Base-by-base conservation (phyloP, 2,888 invertebrate genomes). In the Troides aeacus region DNA sequence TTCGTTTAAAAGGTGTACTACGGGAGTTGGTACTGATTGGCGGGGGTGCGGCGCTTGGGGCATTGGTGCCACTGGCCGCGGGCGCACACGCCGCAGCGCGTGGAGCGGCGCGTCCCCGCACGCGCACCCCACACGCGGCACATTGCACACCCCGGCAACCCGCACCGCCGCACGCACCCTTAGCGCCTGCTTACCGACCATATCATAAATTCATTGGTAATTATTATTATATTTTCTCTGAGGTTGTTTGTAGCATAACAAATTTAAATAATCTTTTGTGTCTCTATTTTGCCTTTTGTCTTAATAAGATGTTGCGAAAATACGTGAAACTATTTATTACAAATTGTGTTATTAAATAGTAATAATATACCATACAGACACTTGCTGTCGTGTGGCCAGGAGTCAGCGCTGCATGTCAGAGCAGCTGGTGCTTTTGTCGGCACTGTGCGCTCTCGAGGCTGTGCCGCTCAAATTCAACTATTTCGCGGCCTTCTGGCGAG, bases 401-500 rank as follows among this genome's bases (percentile, higher is more conserved):
- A 97, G 96, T 82, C 96, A 97, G 78, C 97, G 97, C 79, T 96
- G 96, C 79, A 95, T 98, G 88, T 96, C 96, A 65, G 97, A 97
- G 80, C 95, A 96, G 67, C 93, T 98, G 75, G 96, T 98, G 72
- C 95, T 96, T 81, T 91, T 98, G 74, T 97, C 97, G 82, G 97
- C 97, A 68, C 95, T 98, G 93, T 96, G 98, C 66, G 98, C 98
- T 71, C 96, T 97, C 75, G 98, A 99, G 90, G 98, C 96, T 64
- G 97, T 97, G 60, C 97, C 97, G 1, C 92, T 98, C 73, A 96
- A 97, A 89, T 95, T 97, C 81, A 96, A 96, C 72, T 95, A 96
- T 84, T 98, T 98, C 88, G 97, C 98, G 21, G 96, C 97, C 80
- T 94, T 98, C 79, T 98, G 98, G 98, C 93, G 97, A 72, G 98